A percentile compares a stretch with the other conserved stretches of the same genome.
phyloP scores from a whole-genome alignment of 2,888 invertebrate genomes.

The Epinotia nisella region DNA sequence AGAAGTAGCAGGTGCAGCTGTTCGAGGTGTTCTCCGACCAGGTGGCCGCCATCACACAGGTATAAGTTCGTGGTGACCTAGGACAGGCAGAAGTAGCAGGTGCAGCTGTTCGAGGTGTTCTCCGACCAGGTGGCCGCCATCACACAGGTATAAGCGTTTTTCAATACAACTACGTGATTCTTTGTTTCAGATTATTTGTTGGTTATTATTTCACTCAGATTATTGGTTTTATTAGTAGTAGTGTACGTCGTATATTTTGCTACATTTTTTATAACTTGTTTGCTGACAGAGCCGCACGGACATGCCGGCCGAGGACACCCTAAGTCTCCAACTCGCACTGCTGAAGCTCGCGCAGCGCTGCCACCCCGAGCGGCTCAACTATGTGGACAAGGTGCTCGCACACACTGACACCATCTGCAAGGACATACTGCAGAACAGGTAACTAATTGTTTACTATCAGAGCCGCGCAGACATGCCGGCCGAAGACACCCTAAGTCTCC shows the following conservation, averaged over 20 bases:
- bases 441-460: too few relatives aligned
- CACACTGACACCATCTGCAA: constrained; percentile 96
- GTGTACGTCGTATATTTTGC: too few relatives aligned
- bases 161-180: too few relatives aligned
- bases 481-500: too few relatives aligned
- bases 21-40: constrained; percentile 99
- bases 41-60: constrained; percentile 97
- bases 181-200: too few relatives aligned
- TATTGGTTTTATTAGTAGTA: too few relatives aligned
- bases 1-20: constrained; percentile 95
- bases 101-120: too few relatives aligned
- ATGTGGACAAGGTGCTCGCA: constrained; percentile 97
- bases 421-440: constrained; percentile 94
- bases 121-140: too few relatives aligned
- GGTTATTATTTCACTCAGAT: too few relatives aligned
- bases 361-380: constrained; percentile 97
- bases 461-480: too few relatives aligned
- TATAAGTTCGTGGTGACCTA: constrained; percentile 55
- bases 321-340: constrained; percentile 96
- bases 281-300: constrained; percentile 96
- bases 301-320: constrained; percentile 98
- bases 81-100: too few relatives aligned
- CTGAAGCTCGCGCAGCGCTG: constrained; percentile 98
- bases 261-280: too few relatives aligned
- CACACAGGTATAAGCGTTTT: constrained; percentile 82